Evolutionary conservation across 2,888 invertebrate genomes (phyloP), one percentile per base, ranked within the genome.

Genomic region (Andrena fulva): DNA sequence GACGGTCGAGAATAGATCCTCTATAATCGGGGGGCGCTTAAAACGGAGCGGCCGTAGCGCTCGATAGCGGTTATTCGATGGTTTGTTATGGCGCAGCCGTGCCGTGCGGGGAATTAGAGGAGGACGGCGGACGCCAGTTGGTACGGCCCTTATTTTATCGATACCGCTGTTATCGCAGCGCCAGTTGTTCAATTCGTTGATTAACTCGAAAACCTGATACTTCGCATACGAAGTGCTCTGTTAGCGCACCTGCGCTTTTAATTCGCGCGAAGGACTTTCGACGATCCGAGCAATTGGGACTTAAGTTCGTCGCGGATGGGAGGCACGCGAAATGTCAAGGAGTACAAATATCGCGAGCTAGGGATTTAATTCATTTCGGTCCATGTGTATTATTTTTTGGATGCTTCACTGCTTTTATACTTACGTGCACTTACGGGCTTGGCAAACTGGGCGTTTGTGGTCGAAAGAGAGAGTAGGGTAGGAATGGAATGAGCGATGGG

Each of bases 71-170:
- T 35, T 42, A 10, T 63, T 16, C 0, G 12, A 10, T 10, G 56
- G 20, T 56, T 56, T 56, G 56, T 56, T 24, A 27, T 27, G 56
- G 24, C 10, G 10, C 24, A 24, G 24, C 4, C 56, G 10, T 24
- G 24, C 24, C 24, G 24, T 10, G 20, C 56, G 56, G 10, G 24
- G 24, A 56, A 56, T 10, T 56, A 27, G 1, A 27, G 27, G 24
- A 20, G 20, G 20, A 20, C 20, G n/a, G 0, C 8, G 24, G 20
- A 10, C 56, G 56, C 56, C 1, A 27, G 24, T 66, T 54, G 70
- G 6, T 84, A 86, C 91, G 85, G 64, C 35, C 86, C 89, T 90
- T 91, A 85, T 86, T 90, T 89, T 89, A 89, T 90, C 91, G 86
- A 91, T 89, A 85, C 63, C 60, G 27, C 42, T 52, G 71, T 63